These are phyloP conservation scores for Brotula barbata DNA, from an alignment of 2,797 vertebrate genomes.

Conservation along the genomic window DNA sequence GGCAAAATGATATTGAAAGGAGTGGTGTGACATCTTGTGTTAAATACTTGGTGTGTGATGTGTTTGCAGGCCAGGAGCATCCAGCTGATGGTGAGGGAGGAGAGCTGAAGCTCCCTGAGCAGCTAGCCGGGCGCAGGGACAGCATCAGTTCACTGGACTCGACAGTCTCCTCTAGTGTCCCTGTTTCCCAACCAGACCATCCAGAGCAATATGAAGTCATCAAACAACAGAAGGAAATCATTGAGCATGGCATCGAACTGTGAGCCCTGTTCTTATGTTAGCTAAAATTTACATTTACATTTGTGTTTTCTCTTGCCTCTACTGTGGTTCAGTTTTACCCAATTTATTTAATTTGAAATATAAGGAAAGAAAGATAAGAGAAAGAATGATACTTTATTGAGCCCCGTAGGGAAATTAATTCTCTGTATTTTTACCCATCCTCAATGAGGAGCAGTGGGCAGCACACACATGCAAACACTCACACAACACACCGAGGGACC, in stretches of 20 bases:
- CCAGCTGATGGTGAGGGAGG: conserved; percentile 84
- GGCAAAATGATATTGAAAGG: rapidly evolving
- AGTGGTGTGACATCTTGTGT: neutral
- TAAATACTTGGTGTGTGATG: neutral
- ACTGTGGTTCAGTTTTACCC: neutral
- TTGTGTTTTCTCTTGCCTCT: neutral
- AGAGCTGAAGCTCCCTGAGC: conserved; percentile 87
- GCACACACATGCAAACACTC: too few species aligned
- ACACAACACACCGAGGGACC: too few species aligned
- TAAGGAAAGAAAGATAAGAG: neutral
- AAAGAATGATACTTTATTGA: too few species aligned
- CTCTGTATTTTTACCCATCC: too few species aligned
- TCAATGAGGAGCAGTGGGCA: too few species aligned
- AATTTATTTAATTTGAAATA: neutral
- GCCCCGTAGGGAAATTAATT: too few species aligned
- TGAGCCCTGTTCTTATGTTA: conserved; percentile 69
- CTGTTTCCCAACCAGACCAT: conserved; percentile 83
- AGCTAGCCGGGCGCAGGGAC: conserved; percentile 82
- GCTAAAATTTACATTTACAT: neutral
- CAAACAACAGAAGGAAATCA: conserved; percentile 98
- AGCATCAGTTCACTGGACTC: conserved; percentile 92
- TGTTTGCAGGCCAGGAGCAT: conserved; percentile 86
- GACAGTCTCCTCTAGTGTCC: conserved; percentile 85
- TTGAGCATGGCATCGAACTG: conserved; percentile 95
- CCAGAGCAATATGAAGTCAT: conserved; percentile 97